Base-by-base conservation (phyloP, 2,113 vertebrate species). In the Hyaena hyaena region DNA sequence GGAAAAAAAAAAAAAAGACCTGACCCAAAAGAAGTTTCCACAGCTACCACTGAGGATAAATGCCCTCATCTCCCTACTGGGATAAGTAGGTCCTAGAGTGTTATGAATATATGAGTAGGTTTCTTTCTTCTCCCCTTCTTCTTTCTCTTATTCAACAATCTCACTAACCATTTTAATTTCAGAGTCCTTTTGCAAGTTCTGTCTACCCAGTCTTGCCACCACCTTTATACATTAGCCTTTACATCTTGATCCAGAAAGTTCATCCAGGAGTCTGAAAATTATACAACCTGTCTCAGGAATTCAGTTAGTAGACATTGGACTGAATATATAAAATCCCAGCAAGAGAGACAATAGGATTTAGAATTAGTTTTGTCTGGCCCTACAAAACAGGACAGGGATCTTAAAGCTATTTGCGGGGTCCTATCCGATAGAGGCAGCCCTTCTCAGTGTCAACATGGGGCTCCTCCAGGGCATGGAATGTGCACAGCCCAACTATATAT, bases 281-380 rank as follows among this genome's bases (percentile, higher is more conserved):
- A 88, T 50, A 53, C 17, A 81, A 31, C 28, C 14, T 14, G 63
- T 82, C 68, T 45, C 61, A 8, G 55, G 66, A 93, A 90, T 93
- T 87, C 77, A 82, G 63, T 94, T 90, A 76, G 39, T 84, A 80
- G 28, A 26, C 43, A 90, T 10, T 79, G 14, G 96, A 7, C 11
- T 81, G 50, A 93, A 77, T 35, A 79, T 85, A 95, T 93, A 81
- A 97, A 94, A 82, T 73, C 61, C 53, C n/a, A 88, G 21, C 17
- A 21, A 80, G 43, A 82, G 48, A 43, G 48, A 86, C 35, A 86
- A 33, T 10, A 48, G 1, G 7, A 71, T 19, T 95, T 69, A 61
- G 23, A 94, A 66, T 35, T 74, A 81, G 43, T 65, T 45, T 90
- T 69, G 14, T 83, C 85, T 58, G 21, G 45, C 77, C 14, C 31